These are phyloP conservation scores for Theonella swinhoei DNA, from an alignment of 37 sponge, comb jelly and placozoan genomes.

Conservation along the genomic window DNA sequence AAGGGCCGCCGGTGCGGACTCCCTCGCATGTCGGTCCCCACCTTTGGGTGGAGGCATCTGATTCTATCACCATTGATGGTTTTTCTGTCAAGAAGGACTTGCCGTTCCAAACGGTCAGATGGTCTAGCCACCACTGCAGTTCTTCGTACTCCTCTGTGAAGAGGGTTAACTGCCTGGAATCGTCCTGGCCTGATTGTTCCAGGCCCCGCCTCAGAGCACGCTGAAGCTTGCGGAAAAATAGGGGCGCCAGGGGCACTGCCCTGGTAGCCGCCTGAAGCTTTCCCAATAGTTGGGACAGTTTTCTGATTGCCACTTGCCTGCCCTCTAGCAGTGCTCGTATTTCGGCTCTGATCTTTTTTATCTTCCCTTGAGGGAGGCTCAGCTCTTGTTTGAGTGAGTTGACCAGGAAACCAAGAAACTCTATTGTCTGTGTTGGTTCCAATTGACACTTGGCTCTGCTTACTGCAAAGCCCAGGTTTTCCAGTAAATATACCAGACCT, in stretches of 20 bases:
- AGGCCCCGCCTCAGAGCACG: neutral
- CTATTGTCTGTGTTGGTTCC: conserved; percentile 33
- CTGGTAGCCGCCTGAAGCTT: no score
- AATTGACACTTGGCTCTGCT: neutral
- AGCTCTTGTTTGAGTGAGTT: no score
- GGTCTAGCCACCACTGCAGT: conserved; percentile 26
- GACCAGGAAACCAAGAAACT: conserved; percentile 50
- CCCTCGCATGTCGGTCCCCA: conserved; percentile 35
- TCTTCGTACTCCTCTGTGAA: no score
- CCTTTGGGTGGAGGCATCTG: no score
- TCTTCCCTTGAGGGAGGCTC: no score
- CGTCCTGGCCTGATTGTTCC: neutral
- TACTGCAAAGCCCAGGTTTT: conserved; percentile 38
- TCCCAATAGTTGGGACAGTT: no score
- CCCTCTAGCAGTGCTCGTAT: no score
- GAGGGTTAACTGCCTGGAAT: neutral
- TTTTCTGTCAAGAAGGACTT: conserved; percentile 5
- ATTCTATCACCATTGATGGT: no score
- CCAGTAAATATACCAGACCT: conserved; percentile 11
- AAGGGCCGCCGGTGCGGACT: conserved; percentile 48
- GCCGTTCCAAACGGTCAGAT: no score
- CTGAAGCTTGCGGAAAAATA: conserved; percentile 28
- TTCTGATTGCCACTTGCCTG: no score
- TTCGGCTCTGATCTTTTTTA: no score
- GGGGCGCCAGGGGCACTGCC: conserved; percentile 11